These are phyloP conservation scores for Drosophila kikkawai DNA, from an alignment of 1,140 invertebrate genomes.

Conservation along the genomic window DNA sequence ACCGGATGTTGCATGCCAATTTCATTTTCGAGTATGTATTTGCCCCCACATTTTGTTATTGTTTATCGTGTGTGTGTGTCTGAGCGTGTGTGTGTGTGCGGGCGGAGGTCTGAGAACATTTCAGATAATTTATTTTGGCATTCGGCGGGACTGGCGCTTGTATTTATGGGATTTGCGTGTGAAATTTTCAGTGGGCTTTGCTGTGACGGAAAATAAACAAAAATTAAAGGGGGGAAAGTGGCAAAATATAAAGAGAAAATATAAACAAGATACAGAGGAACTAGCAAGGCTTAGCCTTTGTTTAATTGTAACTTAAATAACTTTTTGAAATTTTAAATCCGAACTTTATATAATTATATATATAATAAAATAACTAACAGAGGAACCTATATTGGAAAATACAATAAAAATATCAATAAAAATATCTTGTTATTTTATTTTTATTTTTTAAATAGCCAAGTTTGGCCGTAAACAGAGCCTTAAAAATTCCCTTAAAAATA, in stretches of 20 bases:
- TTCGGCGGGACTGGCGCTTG: constrained; percentile 57
- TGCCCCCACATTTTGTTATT: constrained; percentile 20
- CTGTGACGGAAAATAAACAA: constrained; percentile 15
- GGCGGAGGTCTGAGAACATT: constrained; percentile 36
- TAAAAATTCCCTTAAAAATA: neutral
- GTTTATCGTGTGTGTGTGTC: constrained; percentile 22
- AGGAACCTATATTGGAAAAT: too few relatives aligned
- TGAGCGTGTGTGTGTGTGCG: neutral
- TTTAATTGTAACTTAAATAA: neutral
- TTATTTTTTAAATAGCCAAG: too few relatives aligned
- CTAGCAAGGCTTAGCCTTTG: neutral
- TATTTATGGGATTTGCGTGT: constrained; percentile 79
- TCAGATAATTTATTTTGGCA: constrained; percentile 80
- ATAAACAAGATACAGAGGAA: constrained; percentile 6
- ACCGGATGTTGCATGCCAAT: constrained; percentile 83
- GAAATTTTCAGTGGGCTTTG: constrained; percentile 56
- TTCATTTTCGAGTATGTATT: constrained; percentile 61
- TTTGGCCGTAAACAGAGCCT: too few relatives aligned
- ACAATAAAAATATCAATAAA: too few relatives aligned
- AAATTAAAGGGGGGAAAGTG: neutral
- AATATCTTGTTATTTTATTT: too few relatives aligned
- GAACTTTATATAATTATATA: too few relatives aligned
- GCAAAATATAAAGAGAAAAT: constrained; percentile 37
- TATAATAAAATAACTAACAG: too few relatives aligned
- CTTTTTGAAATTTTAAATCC: too few relatives aligned